phyloP scores from a whole-genome alignment of 2,888 invertebrate genomes.

The Lycaena phlaeas region DNA sequence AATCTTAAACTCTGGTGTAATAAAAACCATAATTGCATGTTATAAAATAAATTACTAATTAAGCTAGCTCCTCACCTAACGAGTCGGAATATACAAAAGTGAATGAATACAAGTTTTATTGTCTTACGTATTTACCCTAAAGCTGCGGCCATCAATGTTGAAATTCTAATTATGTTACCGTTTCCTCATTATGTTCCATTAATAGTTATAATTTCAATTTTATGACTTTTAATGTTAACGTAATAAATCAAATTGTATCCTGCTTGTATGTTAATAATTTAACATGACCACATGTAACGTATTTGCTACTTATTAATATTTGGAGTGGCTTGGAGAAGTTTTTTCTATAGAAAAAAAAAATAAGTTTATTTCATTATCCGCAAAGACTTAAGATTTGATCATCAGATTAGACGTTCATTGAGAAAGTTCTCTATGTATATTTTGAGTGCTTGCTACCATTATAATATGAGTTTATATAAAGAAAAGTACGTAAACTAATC shows the following conservation, averaged over 20 bases:
- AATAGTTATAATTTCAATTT: conserved; percentile 1
- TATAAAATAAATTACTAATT: conserved; percentile 28
- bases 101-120: conserved; percentile 17
- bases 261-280: neutral
- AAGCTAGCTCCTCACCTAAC: conserved; percentile 17
- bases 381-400: too few relatives aligned
- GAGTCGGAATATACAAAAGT: conserved; percentile 17
- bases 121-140: too few relatives aligned
- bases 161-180: conserved; percentile 9
- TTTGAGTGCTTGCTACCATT: too few relatives aligned
- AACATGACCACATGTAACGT: neutral
- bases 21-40: conserved; percentile 25
- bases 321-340: too few relatives aligned
- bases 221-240: conserved; percentile 7
- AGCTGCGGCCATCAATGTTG: too few relatives aligned
- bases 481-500: too few relatives aligned
- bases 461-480: too few relatives aligned
- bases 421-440: too few relatives aligned
- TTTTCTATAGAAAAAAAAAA: too few relatives aligned
- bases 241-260: neutral
- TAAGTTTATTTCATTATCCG: too few relatives aligned
- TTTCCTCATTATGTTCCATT: conserved; percentile 6
- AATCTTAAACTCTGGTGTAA: conserved; percentile 31
- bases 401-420: too few relatives aligned
- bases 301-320: too few relatives aligned